Conservation (phyloP, 2,888 invertebrate genomes). For the Drosophila kambysellisi region DNA sequence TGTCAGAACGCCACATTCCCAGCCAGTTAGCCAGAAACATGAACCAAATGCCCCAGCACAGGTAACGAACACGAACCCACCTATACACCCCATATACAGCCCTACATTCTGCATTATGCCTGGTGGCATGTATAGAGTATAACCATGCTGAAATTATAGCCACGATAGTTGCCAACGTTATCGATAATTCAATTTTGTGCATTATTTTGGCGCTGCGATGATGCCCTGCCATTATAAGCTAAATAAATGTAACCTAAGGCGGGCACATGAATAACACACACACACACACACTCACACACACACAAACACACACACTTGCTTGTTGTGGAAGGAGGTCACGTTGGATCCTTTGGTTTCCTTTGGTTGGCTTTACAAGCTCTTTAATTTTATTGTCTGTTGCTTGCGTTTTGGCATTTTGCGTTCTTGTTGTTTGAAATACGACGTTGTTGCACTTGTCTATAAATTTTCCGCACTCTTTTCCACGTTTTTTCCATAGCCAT, state of each 20-base stretch:
- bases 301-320: conserved; percentile 41
- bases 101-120: background rate
- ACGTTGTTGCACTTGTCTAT: conserved; percentile 68
- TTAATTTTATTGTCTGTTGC: conserved; percentile 76
- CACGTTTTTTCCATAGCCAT: conserved; percentile 33
- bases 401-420: conserved; percentile 49
- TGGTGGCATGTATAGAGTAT: conserved; percentile 38
- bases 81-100: background rate
- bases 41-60: conserved; percentile 31
- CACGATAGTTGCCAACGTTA: conserved; percentile 68
- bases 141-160: conserved; percentile 78
- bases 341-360: conserved; percentile 46
- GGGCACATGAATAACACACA: conserved; percentile 27
- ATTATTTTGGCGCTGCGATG: conserved; percentile 77
- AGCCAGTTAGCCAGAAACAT: conserved; percentile 22
- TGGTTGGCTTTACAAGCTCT: conserved; percentile 56
- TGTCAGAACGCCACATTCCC: conserved; percentile 9
- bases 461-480: conserved; percentile 62
- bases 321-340: conserved; percentile 35
- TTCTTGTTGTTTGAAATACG: conserved; percentile 37
- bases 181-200: conserved; percentile 82
- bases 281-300: conserved; percentile 23
- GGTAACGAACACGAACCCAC: conserved; percentile 1
- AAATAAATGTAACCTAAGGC: conserved; percentile 78
- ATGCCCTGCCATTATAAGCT: conserved; percentile 74